Conservation (phyloP, 2,113 vertebrate genomes). For the Bos indicus region DNA sequence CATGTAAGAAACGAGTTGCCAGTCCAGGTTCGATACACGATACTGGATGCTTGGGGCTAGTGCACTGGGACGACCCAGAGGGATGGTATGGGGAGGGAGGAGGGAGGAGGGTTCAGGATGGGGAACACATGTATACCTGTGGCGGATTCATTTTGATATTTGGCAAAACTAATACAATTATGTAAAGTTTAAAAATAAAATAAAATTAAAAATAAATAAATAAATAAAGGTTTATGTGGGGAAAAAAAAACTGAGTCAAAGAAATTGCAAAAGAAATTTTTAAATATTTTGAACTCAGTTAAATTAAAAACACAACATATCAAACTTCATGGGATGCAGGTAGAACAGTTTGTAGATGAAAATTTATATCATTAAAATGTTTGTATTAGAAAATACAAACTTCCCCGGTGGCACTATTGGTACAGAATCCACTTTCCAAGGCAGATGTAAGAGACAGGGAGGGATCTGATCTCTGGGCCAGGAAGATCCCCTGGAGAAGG, state of each 20-base stretch:
- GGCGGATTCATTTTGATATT: no score
- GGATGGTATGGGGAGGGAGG: no score
- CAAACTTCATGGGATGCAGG: neutral
- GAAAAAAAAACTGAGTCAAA: neutral
- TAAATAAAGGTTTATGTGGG: no score
- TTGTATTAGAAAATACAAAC: neutral
- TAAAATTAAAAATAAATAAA: no score
- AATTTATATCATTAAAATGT: neutral
- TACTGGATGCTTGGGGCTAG: no score
- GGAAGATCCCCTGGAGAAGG: neutral
- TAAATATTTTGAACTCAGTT: neutral
- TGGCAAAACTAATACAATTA: no score
- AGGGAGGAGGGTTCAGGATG: no score
- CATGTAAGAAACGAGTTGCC: no score
- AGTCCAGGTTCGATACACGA: no score
- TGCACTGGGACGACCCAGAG: no score
- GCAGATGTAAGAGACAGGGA: neutral
- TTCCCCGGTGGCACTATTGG: neutral
- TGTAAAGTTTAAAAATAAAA: no score
- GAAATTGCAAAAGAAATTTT: neutral
- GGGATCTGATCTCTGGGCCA: neutral
- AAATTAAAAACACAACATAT: slow-evolving; percentile 26
- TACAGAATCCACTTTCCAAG: neutral
- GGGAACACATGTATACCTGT: no score
- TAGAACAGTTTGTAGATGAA: neutral